These are phyloP conservation scores for Gasterosteus nipponicus DNA, from an alignment of 2,113 vertebrate species.

Conservation along the genomic window DNA sequence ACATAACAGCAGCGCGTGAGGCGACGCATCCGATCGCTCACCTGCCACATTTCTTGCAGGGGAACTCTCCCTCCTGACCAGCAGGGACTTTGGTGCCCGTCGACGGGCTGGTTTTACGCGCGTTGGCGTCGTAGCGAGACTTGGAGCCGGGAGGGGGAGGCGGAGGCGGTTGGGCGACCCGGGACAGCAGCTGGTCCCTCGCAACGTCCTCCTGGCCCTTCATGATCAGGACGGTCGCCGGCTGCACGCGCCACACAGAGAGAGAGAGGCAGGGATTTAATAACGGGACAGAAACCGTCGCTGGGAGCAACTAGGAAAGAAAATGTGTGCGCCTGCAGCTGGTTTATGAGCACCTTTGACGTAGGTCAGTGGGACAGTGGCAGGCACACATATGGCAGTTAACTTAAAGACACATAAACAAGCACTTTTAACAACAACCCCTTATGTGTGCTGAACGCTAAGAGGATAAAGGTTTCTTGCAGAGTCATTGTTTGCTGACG, in stretches of 20 bases:
- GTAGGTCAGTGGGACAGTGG: background rate
- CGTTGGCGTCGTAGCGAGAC: constrained; percentile 77
- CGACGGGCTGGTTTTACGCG: constrained; percentile 73
- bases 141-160: constrained; percentile 64
- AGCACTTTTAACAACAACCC: background rate
- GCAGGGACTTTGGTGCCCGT: constrained; percentile 79
- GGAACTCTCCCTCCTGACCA: constrained; percentile 93
- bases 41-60: constrained; percentile 99
- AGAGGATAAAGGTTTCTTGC: constrained; percentile 24
- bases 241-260: constrained; percentile 68
- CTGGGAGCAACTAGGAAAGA: background rate
- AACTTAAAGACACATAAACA: background rate
- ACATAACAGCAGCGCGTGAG: background rate
- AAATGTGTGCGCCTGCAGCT: constrained; percentile 6
- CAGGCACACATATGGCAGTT: background rate
- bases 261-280: background rate
- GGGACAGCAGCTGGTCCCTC: constrained; percentile 71
- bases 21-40: constrained; percentile 59
- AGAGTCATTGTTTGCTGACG: constrained; percentile 57
- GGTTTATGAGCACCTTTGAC: constrained; percentile 25
- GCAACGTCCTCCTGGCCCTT: constrained; percentile 83
- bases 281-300: background rate
- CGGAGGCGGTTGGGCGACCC: constrained; percentile 56
- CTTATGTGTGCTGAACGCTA: background rate
- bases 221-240: constrained; percentile 77